Evolutionary conservation across 2,797 vertebrate genomes (phyloP).

Genomic region (Falco biarmicus): DNA sequence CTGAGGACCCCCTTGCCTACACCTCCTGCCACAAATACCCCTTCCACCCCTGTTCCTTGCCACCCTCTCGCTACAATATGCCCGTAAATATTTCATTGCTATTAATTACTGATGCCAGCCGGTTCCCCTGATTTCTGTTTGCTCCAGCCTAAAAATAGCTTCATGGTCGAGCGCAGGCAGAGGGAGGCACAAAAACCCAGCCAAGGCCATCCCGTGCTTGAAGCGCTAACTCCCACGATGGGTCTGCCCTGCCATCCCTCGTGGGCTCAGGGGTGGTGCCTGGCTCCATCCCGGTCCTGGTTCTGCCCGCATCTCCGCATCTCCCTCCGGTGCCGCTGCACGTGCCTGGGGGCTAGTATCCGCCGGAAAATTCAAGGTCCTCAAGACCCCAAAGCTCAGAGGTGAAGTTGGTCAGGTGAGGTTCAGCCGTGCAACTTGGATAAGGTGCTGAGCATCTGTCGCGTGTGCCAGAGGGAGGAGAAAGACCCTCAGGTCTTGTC

Average conservation of each 20-base stretch:
- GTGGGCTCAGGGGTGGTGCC: rapidly evolving
- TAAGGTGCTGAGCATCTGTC: not conserved
- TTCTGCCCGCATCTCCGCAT: not conserved
- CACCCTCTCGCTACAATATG: rapidly evolving
- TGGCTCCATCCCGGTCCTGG: not conserved
- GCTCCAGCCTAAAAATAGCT: not conserved
- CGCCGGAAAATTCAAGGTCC: rapidly evolving
- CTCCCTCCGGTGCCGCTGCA: rapidly evolving
- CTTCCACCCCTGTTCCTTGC: not conserved
- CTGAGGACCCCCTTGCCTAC: not conserved
- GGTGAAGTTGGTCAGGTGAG: not conserved
- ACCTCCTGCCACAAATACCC: not conserved
- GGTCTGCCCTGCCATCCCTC: not conserved
- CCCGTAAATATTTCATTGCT: not conserved
- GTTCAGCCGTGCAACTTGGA: rapidly evolving
- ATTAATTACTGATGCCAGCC: not conserved
- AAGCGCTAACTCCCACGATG: rapidly evolving
- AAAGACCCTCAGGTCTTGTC: not conserved
- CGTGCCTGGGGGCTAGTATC: not conserved
- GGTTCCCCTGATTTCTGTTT: not conserved
- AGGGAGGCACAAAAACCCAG: not conserved
- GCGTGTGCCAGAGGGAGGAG: rapidly evolving
- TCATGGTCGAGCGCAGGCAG: rapidly evolving
- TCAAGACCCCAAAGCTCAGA: rapidly evolving
- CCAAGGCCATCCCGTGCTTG: rapidly evolving